Conservation (phyloP, 2,797 vertebrate species). For the Sebastolobus alascanus region DNA sequence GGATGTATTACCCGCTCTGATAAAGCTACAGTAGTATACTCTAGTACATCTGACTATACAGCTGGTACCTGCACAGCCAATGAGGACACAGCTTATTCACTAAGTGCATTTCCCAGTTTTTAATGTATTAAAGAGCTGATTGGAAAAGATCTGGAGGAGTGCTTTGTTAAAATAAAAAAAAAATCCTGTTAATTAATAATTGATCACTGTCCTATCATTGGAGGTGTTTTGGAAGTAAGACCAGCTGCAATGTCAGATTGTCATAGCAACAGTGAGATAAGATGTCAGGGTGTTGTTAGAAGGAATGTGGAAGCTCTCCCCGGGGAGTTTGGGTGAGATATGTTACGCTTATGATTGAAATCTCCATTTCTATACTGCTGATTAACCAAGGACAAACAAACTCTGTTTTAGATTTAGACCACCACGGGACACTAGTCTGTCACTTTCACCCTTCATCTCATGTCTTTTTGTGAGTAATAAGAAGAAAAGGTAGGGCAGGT, state of each 20-base stretch:
- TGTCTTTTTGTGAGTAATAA: background rate
- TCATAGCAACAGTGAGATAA: background rate
- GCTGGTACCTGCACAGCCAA: background rate
- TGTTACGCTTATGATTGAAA: background rate
- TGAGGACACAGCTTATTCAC: background rate
- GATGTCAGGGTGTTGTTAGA: background rate
- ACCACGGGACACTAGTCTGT: background rate
- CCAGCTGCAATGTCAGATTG: conserved; percentile 10
- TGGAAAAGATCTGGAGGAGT: background rate
- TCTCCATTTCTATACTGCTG: background rate
- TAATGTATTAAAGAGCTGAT: conserved; percentile 4
- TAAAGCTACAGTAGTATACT: no score
- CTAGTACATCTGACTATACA: background rate
- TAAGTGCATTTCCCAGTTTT: background rate
- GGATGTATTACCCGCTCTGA: background rate
- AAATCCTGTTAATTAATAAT: conserved; percentile 15
- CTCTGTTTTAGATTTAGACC: background rate
- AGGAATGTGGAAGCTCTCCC: background rate
- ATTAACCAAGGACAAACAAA: background rate
- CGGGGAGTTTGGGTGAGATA: background rate
- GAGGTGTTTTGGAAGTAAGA: background rate
- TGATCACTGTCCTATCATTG: conserved; percentile 2
- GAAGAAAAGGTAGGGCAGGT: background rate
- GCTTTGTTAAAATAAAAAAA: background rate
- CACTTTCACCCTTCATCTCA: no score